These are phyloP conservation scores for Leptopilina boulardi DNA, from an alignment of 1,140 invertebrate genomes.

Conservation along the genomic window DNA sequence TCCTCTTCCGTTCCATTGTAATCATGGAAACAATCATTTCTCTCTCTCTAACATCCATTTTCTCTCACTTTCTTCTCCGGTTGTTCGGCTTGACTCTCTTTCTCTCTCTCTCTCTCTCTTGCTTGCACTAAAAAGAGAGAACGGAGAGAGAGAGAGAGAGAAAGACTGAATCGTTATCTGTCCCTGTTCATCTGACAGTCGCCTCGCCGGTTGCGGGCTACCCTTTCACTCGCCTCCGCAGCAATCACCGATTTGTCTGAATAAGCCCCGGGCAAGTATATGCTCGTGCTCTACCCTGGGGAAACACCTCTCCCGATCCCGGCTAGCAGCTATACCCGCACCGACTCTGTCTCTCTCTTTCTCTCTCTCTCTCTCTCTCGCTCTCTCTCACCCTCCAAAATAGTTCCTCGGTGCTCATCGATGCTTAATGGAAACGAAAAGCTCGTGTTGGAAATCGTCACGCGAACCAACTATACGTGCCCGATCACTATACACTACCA, in stretches of 20 bases:
- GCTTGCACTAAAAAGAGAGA: slow-evolving; percentile 36
- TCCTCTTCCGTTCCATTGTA: slow-evolving; percentile 70
- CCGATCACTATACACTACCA: background rate
- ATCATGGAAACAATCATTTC: slow-evolving; percentile 76
- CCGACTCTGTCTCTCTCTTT: background rate
- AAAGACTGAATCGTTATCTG: slow-evolving; percentile 42
- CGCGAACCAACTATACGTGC: slow-evolving; percentile 37
- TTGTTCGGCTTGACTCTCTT: slow-evolving; percentile 36
- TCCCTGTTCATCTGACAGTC: slow-evolving; percentile 47
- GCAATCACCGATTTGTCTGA: slow-evolving; percentile 76
- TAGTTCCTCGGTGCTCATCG: slow-evolving; percentile 63
- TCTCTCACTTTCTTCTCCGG: slow-evolving; percentile 19
- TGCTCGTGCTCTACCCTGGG: slow-evolving; percentile 68
- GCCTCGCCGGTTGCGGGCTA: slow-evolving; percentile 48
- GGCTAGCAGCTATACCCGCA: slow-evolving; percentile 35
- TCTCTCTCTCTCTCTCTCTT: slow-evolving; percentile 38
- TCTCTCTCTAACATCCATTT: slow-evolving; percentile 54
- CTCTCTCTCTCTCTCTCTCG: slow-evolving; percentile 40
- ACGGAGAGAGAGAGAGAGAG: background rate
- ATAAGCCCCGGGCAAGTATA: slow-evolving; percentile 75
- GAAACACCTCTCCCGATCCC: slow-evolving; percentile 66
- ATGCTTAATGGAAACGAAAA: slow-evolving; percentile 65
- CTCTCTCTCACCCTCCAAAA: slow-evolving; percentile 58
- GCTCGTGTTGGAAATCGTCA: slow-evolving; percentile 46
- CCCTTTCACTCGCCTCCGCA: slow-evolving; percentile 70